Evolutionary conservation across 2,888 invertebrate species (phyloP), one percentile per base, ranked within the genome.

Genomic region (Laspeyria flexula): DNA sequence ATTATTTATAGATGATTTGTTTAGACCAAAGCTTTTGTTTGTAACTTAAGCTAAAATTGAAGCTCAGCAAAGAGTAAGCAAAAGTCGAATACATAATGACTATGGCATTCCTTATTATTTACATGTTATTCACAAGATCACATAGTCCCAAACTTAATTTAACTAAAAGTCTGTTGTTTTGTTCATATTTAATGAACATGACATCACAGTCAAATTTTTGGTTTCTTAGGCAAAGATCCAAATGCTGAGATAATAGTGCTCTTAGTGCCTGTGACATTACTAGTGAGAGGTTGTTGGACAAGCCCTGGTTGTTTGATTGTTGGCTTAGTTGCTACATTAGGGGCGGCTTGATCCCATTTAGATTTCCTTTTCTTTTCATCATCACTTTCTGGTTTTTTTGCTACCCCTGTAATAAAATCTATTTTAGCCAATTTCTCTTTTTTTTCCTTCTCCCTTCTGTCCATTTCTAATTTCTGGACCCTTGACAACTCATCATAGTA

Each of bases 171-270:
- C 21, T 21, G 21, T 21, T 21, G 9, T n/a, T n/a, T n/a, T n/a
- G 39, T 39, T 43, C 43, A 43, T 30, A 25, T 1, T 33, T 23
- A 16, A 38, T 27, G 30, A 21, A 41, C 41, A 34, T 49, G 49
- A 10, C 42, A 31, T 46, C 60, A 46, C 4, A 68, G 66, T 93
- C 83, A 93, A 53, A 90, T 70, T 80, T 94, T 93, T 44, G 94
- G 93, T 89, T 97, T 97, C 79, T 97, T 98, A 6, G 96, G 96
- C 65, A 98, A 93, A 11, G 97, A 97, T 21, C 98, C 98, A 88
- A 98, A 97, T 16, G 98, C 98, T 15, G 97, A 97, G 73, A 98
- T 98, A 33, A 98, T 96, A 0, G 98, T 98, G 11, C 97, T 95
- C 83, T 98, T 98, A 1, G 97, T 97, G 30, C 97, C 98, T 0